phyloP scores from a whole-genome alignment of 2,113 vertebrate species.

The Pantherophis guttatus region DNA sequence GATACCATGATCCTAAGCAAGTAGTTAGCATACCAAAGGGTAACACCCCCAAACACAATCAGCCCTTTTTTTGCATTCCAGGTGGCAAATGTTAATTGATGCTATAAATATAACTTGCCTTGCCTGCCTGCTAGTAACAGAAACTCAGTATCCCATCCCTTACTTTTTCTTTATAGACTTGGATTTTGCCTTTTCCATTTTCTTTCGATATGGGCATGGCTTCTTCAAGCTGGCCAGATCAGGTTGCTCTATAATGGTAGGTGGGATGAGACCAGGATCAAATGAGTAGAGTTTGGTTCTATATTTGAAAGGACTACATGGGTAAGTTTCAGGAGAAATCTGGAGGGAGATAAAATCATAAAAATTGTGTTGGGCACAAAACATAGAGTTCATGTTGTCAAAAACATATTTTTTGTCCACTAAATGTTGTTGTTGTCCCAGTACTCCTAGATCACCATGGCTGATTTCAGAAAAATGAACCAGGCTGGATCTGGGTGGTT shows the following conservation, averaged over 20 bases:
- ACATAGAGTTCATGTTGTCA: not conserved
- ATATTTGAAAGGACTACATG: not conserved
- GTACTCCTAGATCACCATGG: not conserved
- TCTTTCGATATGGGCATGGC: not conserved
- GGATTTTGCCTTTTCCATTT: not conserved
- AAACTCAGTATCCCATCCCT: not conserved
- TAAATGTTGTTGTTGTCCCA: not conserved
- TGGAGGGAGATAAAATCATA: not conserved
- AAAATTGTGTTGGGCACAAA: not conserved
- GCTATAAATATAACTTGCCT: not conserved
- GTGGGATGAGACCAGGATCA: not conserved
- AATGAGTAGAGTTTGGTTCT: not conserved
- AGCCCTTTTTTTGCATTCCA: not conserved
- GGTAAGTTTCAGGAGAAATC: conserved; percentile 1
- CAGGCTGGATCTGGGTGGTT: not conserved
- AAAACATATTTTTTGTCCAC: not conserved
- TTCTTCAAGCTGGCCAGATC: not conserved
- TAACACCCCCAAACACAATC: not conserved
- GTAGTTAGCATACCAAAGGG: not conserved
- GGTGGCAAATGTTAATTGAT: not conserved
- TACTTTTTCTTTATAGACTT: conserved; percentile 22
- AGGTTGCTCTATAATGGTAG: conserved; percentile 6
- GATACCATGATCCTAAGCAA: not conserved
- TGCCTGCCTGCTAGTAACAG: not conserved
- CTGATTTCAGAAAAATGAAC: not conserved